Evolutionary conservation across 1,140 invertebrate genomes (phyloP), one percentile per base, ranked within the genome.

Genomic region (Drosophila takahashii): DNA sequence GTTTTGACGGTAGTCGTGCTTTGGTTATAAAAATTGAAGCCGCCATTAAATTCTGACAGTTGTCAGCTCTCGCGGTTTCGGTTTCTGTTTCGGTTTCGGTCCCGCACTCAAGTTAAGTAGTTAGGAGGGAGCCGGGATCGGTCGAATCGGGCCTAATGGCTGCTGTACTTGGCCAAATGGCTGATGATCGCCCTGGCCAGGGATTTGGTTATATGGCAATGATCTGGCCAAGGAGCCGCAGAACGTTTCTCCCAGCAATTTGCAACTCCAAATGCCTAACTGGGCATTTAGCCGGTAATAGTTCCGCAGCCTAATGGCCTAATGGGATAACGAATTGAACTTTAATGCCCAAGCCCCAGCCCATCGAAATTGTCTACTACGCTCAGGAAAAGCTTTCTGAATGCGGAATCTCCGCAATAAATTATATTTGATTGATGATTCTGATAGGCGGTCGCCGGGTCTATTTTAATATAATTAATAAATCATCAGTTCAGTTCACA

Each of bases 21-120:
- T 89, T 72, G 85, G 84, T 89, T 89, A 84, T 89, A 89, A 89
- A 87, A 90, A 89, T 89, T 87, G 84, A 89, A 89, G 84, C 80
- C 84, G 84, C 84, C 84, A 89, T 89, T 89, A 90, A 89, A 85
- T 90, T 89, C 84, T 90, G 84, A 89, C 84, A 89, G 84, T 89
- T 89, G 84, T 89, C 84, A 87, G 83, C 78, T 80, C 36, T 64
- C 27, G 29, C 44, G 13, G 54, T 22, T 42, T 15, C 4, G 6
- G 51, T 37, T 42, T 37, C 29, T 52, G 54, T 52, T 74, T 70
- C 65, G 52, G 29, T 60, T n/a, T n/a, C n/a, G n/a, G n/a, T n/a
- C 75, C 64, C 26, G 58, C 36, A 27, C 18, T 11, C 29, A 27
- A 65, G 58, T 76, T 80, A 84, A 77, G 81, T 65, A 83, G 77